Evolutionary conservation across 2,888 invertebrate genomes (phyloP), one percentile per base, ranked within the genome.

Genomic region (Tetropium fuscum): DNA sequence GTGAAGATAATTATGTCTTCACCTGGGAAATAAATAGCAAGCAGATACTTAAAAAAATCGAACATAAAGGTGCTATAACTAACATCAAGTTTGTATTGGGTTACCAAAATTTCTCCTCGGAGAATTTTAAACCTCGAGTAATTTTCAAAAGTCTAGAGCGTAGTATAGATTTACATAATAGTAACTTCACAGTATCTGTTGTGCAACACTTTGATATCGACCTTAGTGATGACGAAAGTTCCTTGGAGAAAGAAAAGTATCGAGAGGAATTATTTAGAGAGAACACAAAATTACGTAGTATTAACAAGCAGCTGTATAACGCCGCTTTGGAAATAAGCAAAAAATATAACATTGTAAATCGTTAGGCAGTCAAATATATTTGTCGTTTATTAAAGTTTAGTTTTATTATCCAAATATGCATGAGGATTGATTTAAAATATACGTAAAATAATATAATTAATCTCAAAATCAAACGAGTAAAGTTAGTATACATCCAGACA

Each of bases 11-110:
- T 44, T 86, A 85, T 58, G 89, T 94, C 0, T 87, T 89, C 65
- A 76, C 95, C 15, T 97, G 96, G 95, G 90, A 95, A 70, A 87
- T 94, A 53, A 82, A 83, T 3, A 94, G 92, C 77, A 84, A 87
- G 58, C 93, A 95, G 77, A 87, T 92, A 44, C 78, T 93, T 2
- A 86, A 89, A 68, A 88, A 85, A 43, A 83, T 93, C 65, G 81
- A 84, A 32, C 92, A 92, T 68, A 92, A 91, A 80, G 92, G 91
- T n/a, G 79, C 87, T 0, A 83, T 94, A 0, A 91, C 89, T 0
- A 93, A 93, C 81, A 85, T 91, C 1, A 84, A 85, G 57, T 88
- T 92, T 73, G 84, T 87, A 0, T 76, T 87, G 1, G 87, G 87
- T 22, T 85, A 84, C 57, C 83, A 85, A 2, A 85, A 87, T 60